A percentile compares a stretch with the other conserved stretches of the same genome.
phyloP scores from a whole-genome alignment of 2,113 vertebrate genomes.

The Varanus salvator region DNA sequence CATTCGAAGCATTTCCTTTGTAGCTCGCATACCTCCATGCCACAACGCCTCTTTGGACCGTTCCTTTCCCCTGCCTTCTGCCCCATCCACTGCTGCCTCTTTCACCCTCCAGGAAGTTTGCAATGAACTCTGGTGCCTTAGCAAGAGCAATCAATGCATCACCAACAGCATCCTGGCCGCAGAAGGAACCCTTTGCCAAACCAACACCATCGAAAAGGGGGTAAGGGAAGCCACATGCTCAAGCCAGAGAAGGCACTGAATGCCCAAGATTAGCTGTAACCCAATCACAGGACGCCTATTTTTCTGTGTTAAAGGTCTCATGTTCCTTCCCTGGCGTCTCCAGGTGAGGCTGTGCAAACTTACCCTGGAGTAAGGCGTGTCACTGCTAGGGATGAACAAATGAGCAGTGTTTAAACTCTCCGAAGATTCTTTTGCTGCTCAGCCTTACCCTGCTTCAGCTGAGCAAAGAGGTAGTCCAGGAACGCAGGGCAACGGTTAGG shows the following conservation, averaged over 20 bases:
- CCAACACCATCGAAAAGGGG: constrained; percentile 96
- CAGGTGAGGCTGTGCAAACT: too few species aligned
- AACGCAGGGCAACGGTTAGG: too few species aligned
- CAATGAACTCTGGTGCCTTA: constrained; percentile 98
- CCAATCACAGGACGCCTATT: too few species aligned
- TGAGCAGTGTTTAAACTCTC: too few species aligned
- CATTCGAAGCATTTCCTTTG: neutral
- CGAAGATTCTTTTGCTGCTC: too few species aligned
- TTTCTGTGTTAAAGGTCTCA: too few species aligned
- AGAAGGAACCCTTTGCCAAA: constrained; percentile 98
- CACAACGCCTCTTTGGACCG: constrained; percentile 20
- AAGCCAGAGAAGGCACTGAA: rapidly evolving
- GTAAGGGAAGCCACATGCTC: constrained; percentile 69
- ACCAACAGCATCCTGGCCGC: constrained; percentile 99
- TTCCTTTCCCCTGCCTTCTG: constrained; percentile 27
- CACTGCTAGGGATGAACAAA: too few species aligned
- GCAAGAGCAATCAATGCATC: constrained; percentile 97
- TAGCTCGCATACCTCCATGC: neutral
- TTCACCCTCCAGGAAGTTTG: constrained; percentile 90
- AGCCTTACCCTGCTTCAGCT: too few species aligned
- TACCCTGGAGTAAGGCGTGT: too few species aligned
- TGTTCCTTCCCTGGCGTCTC: too few species aligned
- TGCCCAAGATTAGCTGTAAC: neutral
- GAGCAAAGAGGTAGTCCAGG: too few species aligned
- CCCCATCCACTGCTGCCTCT: neutral